Base-by-base conservation (phyloP, 2,113 vertebrate species). In the Ammodramus savannarum region DNA sequence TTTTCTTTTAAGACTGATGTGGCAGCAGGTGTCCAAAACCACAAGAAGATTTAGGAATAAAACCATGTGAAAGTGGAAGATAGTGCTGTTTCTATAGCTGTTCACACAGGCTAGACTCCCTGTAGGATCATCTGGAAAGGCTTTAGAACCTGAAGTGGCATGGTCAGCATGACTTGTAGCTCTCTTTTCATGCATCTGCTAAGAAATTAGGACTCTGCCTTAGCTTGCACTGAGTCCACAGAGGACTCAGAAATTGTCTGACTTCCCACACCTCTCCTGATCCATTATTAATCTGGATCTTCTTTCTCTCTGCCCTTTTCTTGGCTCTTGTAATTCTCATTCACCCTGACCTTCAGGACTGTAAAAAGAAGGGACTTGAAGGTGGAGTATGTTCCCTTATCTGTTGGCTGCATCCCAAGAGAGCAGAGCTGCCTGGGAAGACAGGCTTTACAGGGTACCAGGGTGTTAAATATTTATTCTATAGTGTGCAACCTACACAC, bases 381-480 rank as follows among this genome's bases (percentile, higher is more conserved):
- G n/a, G 32, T n/a, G 27, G 17, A 69, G 16, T 51, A 16, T 6
- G 4, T 72, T 85, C 41, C 61, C 62, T 89, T 92, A 90, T 82
- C 77, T 76, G 32, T 78, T 95, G 91, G 84, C 89, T 85, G 41
- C 46, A 46, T 69, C 62, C 81, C 87, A 89, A 77, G 38, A 73
- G 46, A 85, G 19, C 55, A 69, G 62, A 91, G 44, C 49, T 95
- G 78, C 91, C 87, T 43, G 67, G 81, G 87, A 97, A 93, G 34
- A 0, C 26, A 65, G 55, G 54, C 8, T 87, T 94, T 93, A 87
- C 32, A 26, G 63, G 67, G 32, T 73, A 85, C 65, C 32, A 66
- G 57, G 34, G 81, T 83, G 49, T 85, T 85, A 77, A 61, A 66
- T 85, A 71, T 87, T 86, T 75, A 62, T 80, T 89, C 68, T 25